phyloP scores from a whole-genome alignment of 1,140 invertebrate genomes.

The Brachionus rubens region DNA sequence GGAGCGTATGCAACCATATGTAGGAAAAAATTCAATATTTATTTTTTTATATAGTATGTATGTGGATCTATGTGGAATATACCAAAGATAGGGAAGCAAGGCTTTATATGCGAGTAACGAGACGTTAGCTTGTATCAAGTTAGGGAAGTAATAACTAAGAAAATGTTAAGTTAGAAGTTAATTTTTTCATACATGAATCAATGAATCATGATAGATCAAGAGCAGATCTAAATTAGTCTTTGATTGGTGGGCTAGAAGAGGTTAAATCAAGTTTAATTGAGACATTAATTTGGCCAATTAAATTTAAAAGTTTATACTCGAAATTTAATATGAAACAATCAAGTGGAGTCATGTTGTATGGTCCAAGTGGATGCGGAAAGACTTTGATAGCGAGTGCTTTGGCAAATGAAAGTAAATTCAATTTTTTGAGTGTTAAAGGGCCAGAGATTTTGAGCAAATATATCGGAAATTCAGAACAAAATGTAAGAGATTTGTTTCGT shows the following conservation, averaged over 20 bases:
- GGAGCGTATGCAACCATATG: too few relatives aligned
- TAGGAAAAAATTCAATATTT: too few relatives aligned
- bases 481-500: constrained; percentile 81
- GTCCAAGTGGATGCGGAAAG: constrained; percentile 74
- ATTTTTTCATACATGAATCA: too few relatives aligned
- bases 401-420: constrained; percentile 67
- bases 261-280: constrained; percentile 73
- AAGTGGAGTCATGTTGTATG: constrained; percentile 82
- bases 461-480: constrained; percentile 94
- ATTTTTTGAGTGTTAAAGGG: constrained; percentile 72
- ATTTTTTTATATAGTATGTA: too few relatives aligned
- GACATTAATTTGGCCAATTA: constrained; percentile 77
- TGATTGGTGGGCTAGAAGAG: constrained; percentile 73
- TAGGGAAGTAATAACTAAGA: too few relatives aligned
- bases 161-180: too few relatives aligned
- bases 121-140: too few relatives aligned
- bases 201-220: too few relatives aligned
- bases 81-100: too few relatives aligned
- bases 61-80: too few relatives aligned
- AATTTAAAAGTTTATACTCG: constrained; percentile 62
- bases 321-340: constrained; percentile 68
- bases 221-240: constrained; percentile 65
- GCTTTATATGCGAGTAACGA: too few relatives aligned
- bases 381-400: constrained; percentile 77
- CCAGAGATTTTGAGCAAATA: constrained; percentile 93